These are phyloP conservation scores for Stegophylla sp. DNA, from an alignment of 2,888 invertebrate genomes.

Conservation along the genomic window DNA sequence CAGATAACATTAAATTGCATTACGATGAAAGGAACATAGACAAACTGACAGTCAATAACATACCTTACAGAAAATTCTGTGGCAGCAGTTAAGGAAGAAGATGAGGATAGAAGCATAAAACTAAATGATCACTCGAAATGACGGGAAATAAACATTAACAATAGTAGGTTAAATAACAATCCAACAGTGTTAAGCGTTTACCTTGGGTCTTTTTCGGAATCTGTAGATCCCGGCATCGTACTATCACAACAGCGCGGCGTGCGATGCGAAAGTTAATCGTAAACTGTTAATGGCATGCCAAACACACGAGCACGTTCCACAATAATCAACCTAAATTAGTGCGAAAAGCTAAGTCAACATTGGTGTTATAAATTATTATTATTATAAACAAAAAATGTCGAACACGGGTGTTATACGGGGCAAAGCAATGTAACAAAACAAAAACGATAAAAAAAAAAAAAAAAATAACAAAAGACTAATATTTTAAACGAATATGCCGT, in stretches of 20 bases:
- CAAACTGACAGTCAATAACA: no score
- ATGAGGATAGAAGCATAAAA: background rate
- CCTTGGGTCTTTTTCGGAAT: constrained; percentile 43
- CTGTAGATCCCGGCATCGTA: constrained; percentile 41
- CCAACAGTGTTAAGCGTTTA: constrained; percentile 1
- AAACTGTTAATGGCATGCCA: constrained; percentile 33
- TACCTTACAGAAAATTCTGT: no score
- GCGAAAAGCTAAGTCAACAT: constrained; percentile 7
- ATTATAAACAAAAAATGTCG: no score
- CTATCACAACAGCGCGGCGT: constrained; percentile 14
- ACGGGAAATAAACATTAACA: background rate
- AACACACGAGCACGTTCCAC: background rate
- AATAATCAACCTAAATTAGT: constrained; percentile 13
- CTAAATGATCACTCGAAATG: background rate
- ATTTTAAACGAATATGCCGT: background rate
- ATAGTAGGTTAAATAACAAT: background rate
- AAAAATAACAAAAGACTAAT: no score
- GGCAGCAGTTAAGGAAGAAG: constrained; percentile 10
- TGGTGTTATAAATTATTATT: no score
- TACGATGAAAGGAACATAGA: no score
- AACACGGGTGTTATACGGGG: no score
- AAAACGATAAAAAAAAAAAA: background rate
- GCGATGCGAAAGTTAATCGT: background rate
- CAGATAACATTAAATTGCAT: no score
- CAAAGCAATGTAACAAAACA: no score